Evolutionary conservation across 2,888 invertebrate species (phyloP).

Genomic region (Nineta flava): DNA sequence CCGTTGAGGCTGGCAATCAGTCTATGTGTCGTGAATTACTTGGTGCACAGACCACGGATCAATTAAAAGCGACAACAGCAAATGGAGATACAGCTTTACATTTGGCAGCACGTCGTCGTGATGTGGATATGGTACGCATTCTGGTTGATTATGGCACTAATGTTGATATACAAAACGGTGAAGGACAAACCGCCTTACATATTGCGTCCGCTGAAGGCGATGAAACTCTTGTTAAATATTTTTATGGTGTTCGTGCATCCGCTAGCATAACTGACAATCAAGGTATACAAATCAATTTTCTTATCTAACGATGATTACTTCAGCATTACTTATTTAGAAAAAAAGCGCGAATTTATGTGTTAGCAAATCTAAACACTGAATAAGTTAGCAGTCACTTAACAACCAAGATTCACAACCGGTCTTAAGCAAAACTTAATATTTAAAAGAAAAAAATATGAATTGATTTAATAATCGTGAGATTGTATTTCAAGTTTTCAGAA

Average conservation of each 20-base stretch:
- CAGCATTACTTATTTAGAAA: not conserved
- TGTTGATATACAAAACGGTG: conserved; percentile 84
- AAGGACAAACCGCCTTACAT: conserved; percentile 89
- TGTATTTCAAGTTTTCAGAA: too few species aligned
- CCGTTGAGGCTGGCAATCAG: conserved; percentile 90
- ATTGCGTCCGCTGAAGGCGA: conserved; percentile 94
- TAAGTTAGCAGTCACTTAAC: too few species aligned
- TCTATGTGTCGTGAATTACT: conserved; percentile 89
- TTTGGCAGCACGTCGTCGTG: conserved; percentile 80
- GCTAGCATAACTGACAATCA: conserved; percentile 90
- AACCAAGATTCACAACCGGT: not conserved
- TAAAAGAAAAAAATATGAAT: too few species aligned
- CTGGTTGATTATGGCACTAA: conserved; percentile 84
- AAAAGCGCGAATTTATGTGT: not conserved
- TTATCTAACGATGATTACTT: not conserved
- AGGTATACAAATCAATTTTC: conserved; percentile 32
- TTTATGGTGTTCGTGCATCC: conserved; percentile 87
- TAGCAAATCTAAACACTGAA: too few species aligned
- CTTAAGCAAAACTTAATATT: not conserved
- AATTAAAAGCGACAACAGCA: conserved; percentile 67
- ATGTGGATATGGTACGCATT: conserved; percentile 84
- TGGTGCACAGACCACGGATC: conserved; percentile 71
- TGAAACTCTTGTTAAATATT: conserved; percentile 84
- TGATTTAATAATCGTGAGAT: too few species aligned
- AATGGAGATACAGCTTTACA: conserved; percentile 91